Evolutionary conservation across 2,888 invertebrate species (phyloP).

Genomic region (Xestia c-nigrum): DNA sequence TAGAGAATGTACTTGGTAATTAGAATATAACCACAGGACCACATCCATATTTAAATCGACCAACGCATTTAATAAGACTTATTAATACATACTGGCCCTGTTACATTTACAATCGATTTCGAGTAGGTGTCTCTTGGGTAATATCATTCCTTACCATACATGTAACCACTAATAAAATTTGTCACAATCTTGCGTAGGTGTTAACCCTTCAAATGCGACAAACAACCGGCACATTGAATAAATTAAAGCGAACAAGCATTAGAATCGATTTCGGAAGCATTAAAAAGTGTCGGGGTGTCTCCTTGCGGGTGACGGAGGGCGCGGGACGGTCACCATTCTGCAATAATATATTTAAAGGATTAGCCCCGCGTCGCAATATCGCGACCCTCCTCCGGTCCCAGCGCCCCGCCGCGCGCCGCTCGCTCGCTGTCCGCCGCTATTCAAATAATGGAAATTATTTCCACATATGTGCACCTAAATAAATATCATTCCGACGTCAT

Average conservation of each 20-base stretch:
- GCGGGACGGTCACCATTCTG: slow-evolving; percentile 84
- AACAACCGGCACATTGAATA: slow-evolving; percentile 67
- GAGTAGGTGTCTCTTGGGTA: slow-evolving; percentile 22
- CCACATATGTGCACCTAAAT: slow-evolving; percentile 90
- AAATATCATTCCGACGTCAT: slow-evolving; percentile 88
- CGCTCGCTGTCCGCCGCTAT: slow-evolving; percentile 80
- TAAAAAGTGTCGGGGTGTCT: slow-evolving; percentile 83
- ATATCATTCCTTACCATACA: slow-evolving; percentile 17
- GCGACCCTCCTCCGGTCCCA: slow-evolving; percentile 81
- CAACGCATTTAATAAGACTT: neutral
- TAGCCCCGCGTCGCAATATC: slow-evolving; percentile 89
- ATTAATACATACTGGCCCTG: neutral
- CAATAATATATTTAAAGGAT: slow-evolving; percentile 91
- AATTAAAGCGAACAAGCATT: slow-evolving; percentile 79
- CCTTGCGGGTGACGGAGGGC: slow-evolving; percentile 79
- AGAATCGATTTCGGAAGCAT: slow-evolving; percentile 86
- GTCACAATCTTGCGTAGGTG: slow-evolving; percentile 43
- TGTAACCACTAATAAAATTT: slow-evolving; percentile 37
- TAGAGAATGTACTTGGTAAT: neutral
- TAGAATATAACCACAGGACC: neutral
- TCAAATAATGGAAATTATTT: slow-evolving; percentile 90
- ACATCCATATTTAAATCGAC: too few species aligned
- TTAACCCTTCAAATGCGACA: slow-evolving; percentile 59
- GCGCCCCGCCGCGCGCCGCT: slow-evolving; percentile 69
- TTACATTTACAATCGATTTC: neutral